phyloP scores from a whole-genome alignment of 2,888 invertebrate species.

The Entomobrya multifasciata region DNA sequence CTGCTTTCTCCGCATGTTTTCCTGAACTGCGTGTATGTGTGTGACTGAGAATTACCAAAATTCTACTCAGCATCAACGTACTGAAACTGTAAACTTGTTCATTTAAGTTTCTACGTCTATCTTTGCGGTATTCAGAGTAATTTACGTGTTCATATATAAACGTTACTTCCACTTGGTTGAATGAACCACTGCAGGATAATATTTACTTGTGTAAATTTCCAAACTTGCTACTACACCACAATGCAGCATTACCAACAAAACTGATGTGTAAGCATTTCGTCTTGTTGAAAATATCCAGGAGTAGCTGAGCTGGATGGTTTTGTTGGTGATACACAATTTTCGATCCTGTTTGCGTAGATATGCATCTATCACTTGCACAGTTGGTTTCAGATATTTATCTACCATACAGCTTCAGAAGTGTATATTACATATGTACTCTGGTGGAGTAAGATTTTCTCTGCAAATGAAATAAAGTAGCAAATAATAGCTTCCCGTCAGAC shows the following conservation, averaged over 20 bases:
- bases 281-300: constrained; percentile 17
- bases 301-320: neutral
- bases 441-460: constrained; percentile 36
- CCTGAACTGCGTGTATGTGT: constrained; percentile 16
- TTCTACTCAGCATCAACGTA: neutral
- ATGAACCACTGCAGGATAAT: constrained; percentile 37
- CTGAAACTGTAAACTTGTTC: neutral
- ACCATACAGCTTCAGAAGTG: neutral
- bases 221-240: neutral
- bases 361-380: constrained; percentile 11
- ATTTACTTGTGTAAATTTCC: neutral
- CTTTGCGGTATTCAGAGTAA: constrained; percentile 29
- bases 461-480: constrained; percentile 68
- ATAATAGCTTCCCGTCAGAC: constrained; percentile 66
- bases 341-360: constrained; percentile 17
- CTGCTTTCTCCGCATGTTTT: constrained; percentile 26
- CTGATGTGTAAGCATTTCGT: constrained; percentile 30
- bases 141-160: constrained; percentile 53
- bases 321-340: constrained; percentile 37
- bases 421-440: no score
- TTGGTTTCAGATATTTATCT: neutral
- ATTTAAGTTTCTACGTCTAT: constrained; percentile 25
- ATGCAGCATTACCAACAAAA: neutral
- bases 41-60: neutral
- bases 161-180: constrained; percentile 57